phyloP scores from a whole-genome alignment of 2,797 vertebrate genomes.

The Netta rufina region DNA sequence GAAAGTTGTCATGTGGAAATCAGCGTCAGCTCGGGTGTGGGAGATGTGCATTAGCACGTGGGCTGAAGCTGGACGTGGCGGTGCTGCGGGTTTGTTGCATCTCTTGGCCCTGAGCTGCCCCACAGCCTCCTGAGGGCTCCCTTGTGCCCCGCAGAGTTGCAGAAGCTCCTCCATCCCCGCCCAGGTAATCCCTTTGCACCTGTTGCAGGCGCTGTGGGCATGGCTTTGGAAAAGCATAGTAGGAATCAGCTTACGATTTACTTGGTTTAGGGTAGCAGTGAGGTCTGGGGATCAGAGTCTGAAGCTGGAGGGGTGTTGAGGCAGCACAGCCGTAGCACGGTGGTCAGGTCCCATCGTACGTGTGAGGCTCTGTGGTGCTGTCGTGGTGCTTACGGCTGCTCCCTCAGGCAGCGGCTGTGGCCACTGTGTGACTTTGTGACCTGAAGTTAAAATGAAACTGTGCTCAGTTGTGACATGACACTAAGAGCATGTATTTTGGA shows the following conservation, averaged over 20 bases:
- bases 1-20: background rate
- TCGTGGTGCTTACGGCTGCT: background rate
- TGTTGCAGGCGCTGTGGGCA: background rate
- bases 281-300: too few relatives aligned
- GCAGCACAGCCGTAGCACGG: background rate
- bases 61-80: too few relatives aligned
- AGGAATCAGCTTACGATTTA: background rate
- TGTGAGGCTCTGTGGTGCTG: background rate
- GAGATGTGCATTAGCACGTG: too few relatives aligned
- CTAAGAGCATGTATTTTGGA: background rate
- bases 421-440: background rate
- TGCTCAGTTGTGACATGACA: background rate
- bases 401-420: background rate
- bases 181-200: background rate
- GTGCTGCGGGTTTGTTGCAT: fast-evolving
- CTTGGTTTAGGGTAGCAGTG: background rate
- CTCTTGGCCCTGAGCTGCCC: background rate
- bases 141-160: background rate
- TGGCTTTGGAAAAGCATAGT: background rate
- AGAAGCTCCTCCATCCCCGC: background rate
- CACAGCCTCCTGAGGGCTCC: background rate
- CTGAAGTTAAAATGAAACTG: background rate
- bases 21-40: fast-evolving
- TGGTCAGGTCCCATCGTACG: fast-evolving
- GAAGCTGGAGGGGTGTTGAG: background rate